phyloP scores from a whole-genome alignment of 2,797 vertebrate species.

The Centroberyx gerrardi region DNA sequence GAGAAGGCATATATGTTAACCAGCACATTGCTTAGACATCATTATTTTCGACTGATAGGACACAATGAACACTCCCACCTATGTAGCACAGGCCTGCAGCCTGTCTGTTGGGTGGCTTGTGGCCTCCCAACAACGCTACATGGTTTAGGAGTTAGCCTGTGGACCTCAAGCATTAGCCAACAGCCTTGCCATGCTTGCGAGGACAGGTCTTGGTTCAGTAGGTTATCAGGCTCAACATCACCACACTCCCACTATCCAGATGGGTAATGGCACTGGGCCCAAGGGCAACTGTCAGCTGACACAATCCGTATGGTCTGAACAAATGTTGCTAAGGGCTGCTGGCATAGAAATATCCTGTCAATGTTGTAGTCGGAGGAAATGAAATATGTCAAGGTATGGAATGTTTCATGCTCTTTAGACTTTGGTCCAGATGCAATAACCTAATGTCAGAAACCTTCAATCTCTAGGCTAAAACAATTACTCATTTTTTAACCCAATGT shows the following conservation, averaged over 20 bases:
- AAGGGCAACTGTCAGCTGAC: slow-evolving; percentile 26
- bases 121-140: background rate
- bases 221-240: slow-evolving; percentile 41
- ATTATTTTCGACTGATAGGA: background rate
- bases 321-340: slow-evolving; percentile 22
- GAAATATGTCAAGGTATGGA: background rate
- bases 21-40: background rate
- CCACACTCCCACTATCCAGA: slow-evolving; percentile 23
- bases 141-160: slow-evolving; percentile 9
- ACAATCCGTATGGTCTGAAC: slow-evolving; percentile 32
- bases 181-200: background rate
- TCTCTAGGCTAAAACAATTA: background rate
- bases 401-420: background rate
- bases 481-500: background rate
- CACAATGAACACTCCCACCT: background rate
- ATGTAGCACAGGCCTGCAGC: background rate
- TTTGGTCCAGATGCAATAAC: background rate
- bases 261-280: slow-evolving; percentile 35
- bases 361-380: background rate
- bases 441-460: background rate
- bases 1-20: background rate
- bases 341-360: background rate
- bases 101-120: background rate
- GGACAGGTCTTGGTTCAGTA: slow-evolving; percentile 27
- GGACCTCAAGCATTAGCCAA: background rate